Conservation (phyloP, 2,797 vertebrate genomes). For the Petrocephalus sullivani region DNA sequence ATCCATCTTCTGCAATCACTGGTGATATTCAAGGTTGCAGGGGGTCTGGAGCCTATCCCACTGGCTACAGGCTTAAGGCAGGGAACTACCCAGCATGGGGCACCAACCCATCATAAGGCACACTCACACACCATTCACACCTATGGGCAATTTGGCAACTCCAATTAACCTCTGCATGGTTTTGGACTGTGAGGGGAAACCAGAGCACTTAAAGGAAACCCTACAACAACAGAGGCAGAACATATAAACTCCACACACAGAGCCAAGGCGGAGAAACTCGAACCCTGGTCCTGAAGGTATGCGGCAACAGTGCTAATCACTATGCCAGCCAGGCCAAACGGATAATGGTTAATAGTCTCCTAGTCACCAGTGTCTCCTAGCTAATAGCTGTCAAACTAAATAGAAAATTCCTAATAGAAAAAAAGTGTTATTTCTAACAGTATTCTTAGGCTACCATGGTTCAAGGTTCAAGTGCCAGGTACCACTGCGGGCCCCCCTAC, state of each 20-base stretch:
- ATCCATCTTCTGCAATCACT: not conserved
- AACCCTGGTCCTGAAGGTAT: not conserved
- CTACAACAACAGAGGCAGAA: not conserved
- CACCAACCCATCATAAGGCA: not conserved
- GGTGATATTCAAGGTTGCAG: not conserved
- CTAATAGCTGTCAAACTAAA: not conserved
- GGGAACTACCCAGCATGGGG: not conserved
- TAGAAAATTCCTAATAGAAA: not conserved
- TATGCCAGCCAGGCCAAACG: not conserved
- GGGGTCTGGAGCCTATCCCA: not conserved
- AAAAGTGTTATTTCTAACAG: not conserved
- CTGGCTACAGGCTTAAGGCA: not conserved
- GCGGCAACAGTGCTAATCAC: not conserved
- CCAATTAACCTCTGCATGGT: not conserved
- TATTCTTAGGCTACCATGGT: not conserved
- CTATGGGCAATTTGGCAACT: not conserved
- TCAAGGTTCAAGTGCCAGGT: not conserved
- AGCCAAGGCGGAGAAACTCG: not conserved
- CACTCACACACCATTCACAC: not conserved
- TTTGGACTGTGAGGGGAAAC: not conserved
- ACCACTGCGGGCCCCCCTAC: not conserved
- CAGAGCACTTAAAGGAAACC: not conserved
- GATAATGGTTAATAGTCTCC: not conserved
- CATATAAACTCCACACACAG: not conserved
- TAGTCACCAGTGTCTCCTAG: not conserved